Evolutionary conservation across 2,888 invertebrate genomes (phyloP).

Genomic region (Galerucella nymphaeae): DNA sequence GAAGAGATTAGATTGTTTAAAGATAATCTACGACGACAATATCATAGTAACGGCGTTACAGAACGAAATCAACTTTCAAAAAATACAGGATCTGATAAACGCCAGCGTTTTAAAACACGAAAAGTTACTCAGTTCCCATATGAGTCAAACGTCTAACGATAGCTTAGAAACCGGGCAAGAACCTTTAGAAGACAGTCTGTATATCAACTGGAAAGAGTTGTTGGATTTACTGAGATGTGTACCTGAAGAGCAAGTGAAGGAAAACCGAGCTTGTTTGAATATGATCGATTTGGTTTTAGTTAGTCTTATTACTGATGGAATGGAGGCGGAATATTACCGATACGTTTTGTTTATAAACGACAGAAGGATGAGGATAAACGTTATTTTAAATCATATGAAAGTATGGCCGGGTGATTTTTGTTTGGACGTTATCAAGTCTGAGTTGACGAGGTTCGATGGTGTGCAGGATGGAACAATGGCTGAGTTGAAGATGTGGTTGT

Average conservation of each 20-base stretch:
- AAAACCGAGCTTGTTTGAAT: slow-evolving; percentile 68
- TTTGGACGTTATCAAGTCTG: slow-evolving; percentile 66
- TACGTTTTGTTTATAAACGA: slow-evolving; percentile 69
- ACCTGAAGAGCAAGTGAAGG: slow-evolving; percentile 69
- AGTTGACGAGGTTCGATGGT: slow-evolving; percentile 66
- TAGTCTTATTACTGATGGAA: slow-evolving; percentile 69
- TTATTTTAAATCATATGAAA: slow-evolving; percentile 68
- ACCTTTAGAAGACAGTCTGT: slow-evolving; percentile 54
- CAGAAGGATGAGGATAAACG: slow-evolving; percentile 66
- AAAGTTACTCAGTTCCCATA: slow-evolving; percentile 37
- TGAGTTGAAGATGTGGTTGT: slow-evolving; percentile 69
- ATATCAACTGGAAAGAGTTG: slow-evolving; percentile 61
- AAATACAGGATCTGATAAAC: slow-evolving; percentile 67
- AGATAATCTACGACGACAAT: slow-evolving; percentile 70
- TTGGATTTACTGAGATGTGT: slow-evolving; percentile 69
- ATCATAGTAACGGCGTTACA: slow-evolving; percentile 71
- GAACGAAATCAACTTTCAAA: slow-evolving; percentile 67
- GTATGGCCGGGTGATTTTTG: slow-evolving; percentile 71
- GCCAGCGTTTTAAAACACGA: slow-evolving; percentile 51
- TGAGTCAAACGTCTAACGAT: slow-evolving; percentile 47
- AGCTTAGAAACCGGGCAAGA: slow-evolving; percentile 59
- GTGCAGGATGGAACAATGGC: slow-evolving; percentile 47
- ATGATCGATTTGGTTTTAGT: slow-evolving; percentile 72
- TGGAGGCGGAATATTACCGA: slow-evolving; percentile 66
- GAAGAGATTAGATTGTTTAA: slow-evolving; percentile 68